phyloP scores from a whole-genome alignment of 1,140 invertebrate species.

The Aphelenchoides fujianensis region DNA sequence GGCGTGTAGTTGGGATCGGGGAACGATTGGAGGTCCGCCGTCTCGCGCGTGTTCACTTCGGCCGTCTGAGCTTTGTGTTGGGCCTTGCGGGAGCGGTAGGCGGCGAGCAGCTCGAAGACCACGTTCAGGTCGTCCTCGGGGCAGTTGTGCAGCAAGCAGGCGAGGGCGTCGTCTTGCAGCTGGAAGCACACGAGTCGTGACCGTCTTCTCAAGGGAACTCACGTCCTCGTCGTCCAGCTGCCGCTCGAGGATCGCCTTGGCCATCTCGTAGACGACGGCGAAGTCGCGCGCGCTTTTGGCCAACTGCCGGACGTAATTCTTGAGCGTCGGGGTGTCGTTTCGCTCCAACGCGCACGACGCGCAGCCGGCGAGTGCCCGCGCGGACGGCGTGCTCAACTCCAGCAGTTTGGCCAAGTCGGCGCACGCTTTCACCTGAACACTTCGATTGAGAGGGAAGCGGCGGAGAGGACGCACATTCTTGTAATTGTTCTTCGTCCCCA shows the following conservation, averaged over 20 bases:
- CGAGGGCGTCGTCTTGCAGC: constrained; percentile 6
- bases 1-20: constrained; percentile 10
- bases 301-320: background rate
- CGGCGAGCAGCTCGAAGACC: constrained; percentile 9
- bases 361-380: constrained; percentile 4
- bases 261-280: constrained; percentile 13
- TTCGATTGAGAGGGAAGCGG: background rate
- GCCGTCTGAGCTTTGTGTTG: constrained; percentile 5
- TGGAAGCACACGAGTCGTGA: background rate
- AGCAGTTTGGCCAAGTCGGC: constrained; percentile 16
- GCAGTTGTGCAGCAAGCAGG: constrained; percentile 19
- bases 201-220: background rate
- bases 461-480: background rate
- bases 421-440: constrained; percentile 3
- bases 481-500: constrained; percentile 12
- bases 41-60: background rate
- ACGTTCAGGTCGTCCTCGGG: constrained; percentile 19
- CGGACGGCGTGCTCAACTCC: constrained; percentile 8
- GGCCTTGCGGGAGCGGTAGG: background rate
- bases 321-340: background rate
- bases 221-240: background rate
- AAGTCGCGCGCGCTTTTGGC: constrained; percentile 21
- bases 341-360: background rate
- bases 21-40: background rate
- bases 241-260: constrained; percentile 4